These are phyloP conservation scores for Phragmatobia fuliginosa DNA, from an alignment of 2,888 invertebrate genomes.

Conservation along the genomic window DNA sequence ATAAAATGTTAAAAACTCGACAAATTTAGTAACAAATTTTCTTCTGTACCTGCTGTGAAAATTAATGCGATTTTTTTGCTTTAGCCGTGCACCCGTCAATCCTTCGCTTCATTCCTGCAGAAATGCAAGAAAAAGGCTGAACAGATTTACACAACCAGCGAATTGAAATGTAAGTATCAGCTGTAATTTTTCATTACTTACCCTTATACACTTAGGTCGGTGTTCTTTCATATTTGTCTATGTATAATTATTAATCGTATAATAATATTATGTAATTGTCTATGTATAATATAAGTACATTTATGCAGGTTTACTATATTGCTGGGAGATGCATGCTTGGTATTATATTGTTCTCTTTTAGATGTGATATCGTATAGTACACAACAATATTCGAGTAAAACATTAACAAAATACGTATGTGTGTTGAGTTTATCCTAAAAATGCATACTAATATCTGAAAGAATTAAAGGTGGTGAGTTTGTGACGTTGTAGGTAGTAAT, in stretches of 20 bases:
- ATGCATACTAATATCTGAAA: too few species aligned
- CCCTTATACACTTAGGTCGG: conserved; percentile 24
- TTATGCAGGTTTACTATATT: conserved; percentile 24
- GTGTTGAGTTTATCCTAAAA: too few species aligned
- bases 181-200: conserved; percentile 36
- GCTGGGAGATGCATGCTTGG: conserved; percentile 2
- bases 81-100: conserved; percentile 60
- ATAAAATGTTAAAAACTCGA: not conserved
- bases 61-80: conserved; percentile 29
- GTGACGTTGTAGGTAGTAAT: too few species aligned
- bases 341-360: not conserved
- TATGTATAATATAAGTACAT: not conserved
- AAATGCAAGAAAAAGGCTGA: conserved; percentile 84
- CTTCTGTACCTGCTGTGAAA: conserved; percentile 14
- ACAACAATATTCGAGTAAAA: not conserved
- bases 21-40: conserved; percentile 3
- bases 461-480: too few species aligned
- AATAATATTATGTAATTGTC: too few species aligned
- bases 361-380: not conserved
- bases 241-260: too few species aligned
- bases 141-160: conserved; percentile 60
- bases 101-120: conserved; percentile 61
- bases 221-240: conserved; percentile 16
- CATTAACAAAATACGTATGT: not conserved
- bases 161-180: conserved; percentile 81